A percentile compares a stretch with the other conserved stretches of the same genome.
Evolutionary conservation across 2,113 vertebrate species (phyloP).

Genomic region (Gracilinanus agilis): DNA sequence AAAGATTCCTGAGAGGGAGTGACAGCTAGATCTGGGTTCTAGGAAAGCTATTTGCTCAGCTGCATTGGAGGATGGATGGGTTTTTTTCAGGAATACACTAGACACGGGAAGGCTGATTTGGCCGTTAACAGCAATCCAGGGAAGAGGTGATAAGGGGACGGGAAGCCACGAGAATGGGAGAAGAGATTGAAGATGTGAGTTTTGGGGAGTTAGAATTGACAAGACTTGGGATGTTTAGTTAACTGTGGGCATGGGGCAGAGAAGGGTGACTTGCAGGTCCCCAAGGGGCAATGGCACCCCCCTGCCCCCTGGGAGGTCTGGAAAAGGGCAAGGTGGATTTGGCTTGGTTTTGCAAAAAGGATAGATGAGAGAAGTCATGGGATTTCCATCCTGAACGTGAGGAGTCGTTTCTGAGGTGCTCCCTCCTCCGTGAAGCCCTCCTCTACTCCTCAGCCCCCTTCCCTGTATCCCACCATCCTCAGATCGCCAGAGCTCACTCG

Average conservation of each 20-base stretch:
- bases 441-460: background rate
- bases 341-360: background rate
- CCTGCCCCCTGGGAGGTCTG: too few relatives aligned
- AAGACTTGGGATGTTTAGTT: background rate
- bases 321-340: too few relatives aligned
- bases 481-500: background rate
- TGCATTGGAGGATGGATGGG: too few relatives aligned
- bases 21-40: background rate
- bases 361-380: background rate
- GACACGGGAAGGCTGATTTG: too few relatives aligned
- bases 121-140: too few relatives aligned
- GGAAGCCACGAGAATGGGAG: too few relatives aligned
- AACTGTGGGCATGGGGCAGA: background rate
- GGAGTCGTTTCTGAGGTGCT: too few relatives aligned
- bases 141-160: too few relatives aligned
- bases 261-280: background rate
- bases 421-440: background rate
- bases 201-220: background rate
- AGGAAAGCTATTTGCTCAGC: background rate
- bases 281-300: too few relatives aligned
- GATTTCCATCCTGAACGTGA: background rate
- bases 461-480: background rate
- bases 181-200: background rate
- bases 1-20: background rate
- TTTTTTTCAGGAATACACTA: too few relatives aligned